A percentile compares a stretch with the other conserved stretches of the same genome.
Conservation (phyloP, 1,140 invertebrate genomes). For the Zaprionus taronus region DNA sequence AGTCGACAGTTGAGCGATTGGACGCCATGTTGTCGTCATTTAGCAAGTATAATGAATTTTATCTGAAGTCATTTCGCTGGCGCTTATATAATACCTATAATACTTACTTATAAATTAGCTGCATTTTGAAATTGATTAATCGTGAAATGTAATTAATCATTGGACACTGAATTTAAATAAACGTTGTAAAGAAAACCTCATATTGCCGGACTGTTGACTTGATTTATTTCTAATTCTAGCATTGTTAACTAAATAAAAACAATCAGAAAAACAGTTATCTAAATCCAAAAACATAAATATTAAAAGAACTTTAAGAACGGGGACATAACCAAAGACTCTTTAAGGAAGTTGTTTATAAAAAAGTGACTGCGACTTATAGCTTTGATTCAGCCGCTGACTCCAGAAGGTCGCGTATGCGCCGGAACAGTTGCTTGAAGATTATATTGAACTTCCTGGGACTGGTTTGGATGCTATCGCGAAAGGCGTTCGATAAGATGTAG, state of each 20-base stretch:
- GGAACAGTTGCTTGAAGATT: conserved; percentile 71
- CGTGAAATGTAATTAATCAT: conserved; percentile 71
- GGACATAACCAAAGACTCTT: background rate
- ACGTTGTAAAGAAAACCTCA: conserved; percentile 55
- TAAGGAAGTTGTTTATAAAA: background rate
- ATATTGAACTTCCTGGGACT: conserved; percentile 77
- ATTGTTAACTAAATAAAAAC: background rate
- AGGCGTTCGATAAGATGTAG: conserved; percentile 71
- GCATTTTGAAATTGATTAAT: conserved; percentile 74
- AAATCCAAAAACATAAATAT: background rate
- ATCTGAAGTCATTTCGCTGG: conserved; percentile 29
- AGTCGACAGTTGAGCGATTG: conserved; percentile 7
- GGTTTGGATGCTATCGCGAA: conserved; percentile 72
- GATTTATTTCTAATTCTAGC: background rate
- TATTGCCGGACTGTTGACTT: background rate
- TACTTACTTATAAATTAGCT: conserved; percentile 52
- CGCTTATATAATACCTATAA: conserved; percentile 30
- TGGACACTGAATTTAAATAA: conserved; percentile 76
- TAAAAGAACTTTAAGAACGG: background rate
- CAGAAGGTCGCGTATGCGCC: conserved; percentile 61
- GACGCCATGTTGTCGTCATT: conserved; percentile 21
- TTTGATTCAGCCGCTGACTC: conserved; percentile 58
- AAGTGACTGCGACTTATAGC: conserved; percentile 31
- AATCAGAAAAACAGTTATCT: no score
- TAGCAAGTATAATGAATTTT: conserved; percentile 40